Conservation (phyloP, 1,140 invertebrate genomes). For the Aphidius ervi region DNA sequence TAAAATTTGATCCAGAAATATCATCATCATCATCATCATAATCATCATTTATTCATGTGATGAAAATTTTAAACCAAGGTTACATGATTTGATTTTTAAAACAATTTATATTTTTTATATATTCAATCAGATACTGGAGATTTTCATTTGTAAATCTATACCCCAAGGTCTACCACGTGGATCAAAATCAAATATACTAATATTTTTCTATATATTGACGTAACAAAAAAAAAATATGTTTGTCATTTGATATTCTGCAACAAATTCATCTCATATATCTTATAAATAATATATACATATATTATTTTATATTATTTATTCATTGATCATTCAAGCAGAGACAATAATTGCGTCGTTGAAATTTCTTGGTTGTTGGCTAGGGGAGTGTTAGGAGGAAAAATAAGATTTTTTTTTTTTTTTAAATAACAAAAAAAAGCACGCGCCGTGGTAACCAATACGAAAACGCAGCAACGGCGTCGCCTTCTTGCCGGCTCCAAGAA, state of each 20-base stretch:
- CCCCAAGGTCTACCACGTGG: too few relatives aligned
- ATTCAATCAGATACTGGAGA: too few relatives aligned
- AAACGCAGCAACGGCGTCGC: conserved; percentile 24
- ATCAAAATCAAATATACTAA: too few relatives aligned
- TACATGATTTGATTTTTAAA: too few relatives aligned
- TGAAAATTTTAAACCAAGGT: too few relatives aligned
- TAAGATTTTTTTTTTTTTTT: too few relatives aligned
- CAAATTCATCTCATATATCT: conserved; percentile 13
- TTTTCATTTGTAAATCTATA: too few relatives aligned
- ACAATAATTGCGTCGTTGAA: conserved; percentile 19
- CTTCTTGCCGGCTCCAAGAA: conserved; percentile 14
- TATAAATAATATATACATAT: not conserved
- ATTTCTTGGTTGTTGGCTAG: not conserved
- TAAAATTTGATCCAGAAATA: too few relatives aligned
- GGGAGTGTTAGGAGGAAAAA: not conserved
- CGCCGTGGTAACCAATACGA: conserved; percentile 16
- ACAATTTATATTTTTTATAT: too few relatives aligned
- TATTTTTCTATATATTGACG: not conserved
- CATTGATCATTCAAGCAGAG: conserved; percentile 11
- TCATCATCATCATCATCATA: too few relatives aligned
- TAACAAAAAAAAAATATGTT: conserved; percentile 6
- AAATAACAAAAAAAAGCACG: conserved; percentile 6
- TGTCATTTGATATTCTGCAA: conserved; percentile 8
- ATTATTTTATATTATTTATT: not conserved
- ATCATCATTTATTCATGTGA: too few relatives aligned